Evolutionary conservation across 1,140 invertebrate genomes (phyloP), one percentile per base, ranked within the genome.

Genomic region (Pogonus chalceus): DNA sequence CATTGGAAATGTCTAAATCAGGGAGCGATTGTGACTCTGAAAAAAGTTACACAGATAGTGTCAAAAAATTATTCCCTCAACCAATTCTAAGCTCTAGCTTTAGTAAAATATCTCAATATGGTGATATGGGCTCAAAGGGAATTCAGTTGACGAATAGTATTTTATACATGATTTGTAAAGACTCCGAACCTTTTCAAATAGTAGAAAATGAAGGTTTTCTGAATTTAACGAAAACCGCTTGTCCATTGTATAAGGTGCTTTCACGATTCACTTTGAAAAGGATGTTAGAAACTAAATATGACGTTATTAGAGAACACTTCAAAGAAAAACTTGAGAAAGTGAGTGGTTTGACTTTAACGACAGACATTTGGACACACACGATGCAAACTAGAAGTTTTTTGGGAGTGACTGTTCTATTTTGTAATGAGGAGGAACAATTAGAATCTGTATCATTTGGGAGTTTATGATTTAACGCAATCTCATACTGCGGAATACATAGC

Each of bases 151-250:
- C 56, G 3, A 59, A 66, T 57, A 49, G 37, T 16, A 57, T 64
- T 16, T 18, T 66, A n/a, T 67, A 56, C 24, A 69, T 73, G 64
- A 64, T 71, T 2, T 67, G 63, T 51, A 68, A 65, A 60, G 67
- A 70, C 51, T 46, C 64, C 62, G 59, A 67, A 52, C 64, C 68
- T 22, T 67, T 72, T 46, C 58, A 55, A 49, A 62, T 65, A 10
- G 63, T 71, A 47, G 62, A 73, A 60, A 65, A 66, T 57, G 62
- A 66, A 51, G 65, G 67, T n/a, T 74, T 73, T 51, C 47, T 54
- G 16, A 59, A 64, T 57, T 51, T 71, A 3, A 58, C 72, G 49
- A 71, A 66, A 59, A 56, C 58, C 43, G 43, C 57, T 48, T 63
- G 59, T 22, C 70, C 67, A 26, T 57, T 63, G 24, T 72, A 69